Conservation (phyloP, 2,797 vertebrate genomes). For the Liparis tanakae region DNA sequence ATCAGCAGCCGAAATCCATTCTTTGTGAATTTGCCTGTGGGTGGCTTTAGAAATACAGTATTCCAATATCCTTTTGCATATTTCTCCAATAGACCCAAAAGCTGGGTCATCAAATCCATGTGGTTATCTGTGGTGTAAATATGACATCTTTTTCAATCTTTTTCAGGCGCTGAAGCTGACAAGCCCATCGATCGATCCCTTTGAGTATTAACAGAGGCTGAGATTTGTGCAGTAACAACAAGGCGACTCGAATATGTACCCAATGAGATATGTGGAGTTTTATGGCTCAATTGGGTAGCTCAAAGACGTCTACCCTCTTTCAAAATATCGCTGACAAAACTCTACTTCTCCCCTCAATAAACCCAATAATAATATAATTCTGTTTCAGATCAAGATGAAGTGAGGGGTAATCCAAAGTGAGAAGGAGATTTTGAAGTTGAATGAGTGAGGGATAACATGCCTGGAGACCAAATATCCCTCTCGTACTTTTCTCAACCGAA, state of each 20-base stretch:
- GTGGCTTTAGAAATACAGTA: neutral
- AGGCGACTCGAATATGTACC: neutral
- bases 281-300: constrained; percentile 2
- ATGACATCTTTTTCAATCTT: neutral
- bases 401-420: constrained; percentile 16
- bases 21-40: neutral
- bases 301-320: neutral
- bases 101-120: neutral
- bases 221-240: constrained; percentile 6
- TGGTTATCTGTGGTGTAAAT: neutral
- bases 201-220: neutral
- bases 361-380: constrained; percentile 15
- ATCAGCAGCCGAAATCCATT: neutral
- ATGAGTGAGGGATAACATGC: constrained; percentile 1
- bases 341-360: constrained; percentile 13
- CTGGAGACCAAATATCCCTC: neutral
- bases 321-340: neutral
- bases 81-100: neutral
- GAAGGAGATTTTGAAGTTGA: constrained; percentile 13
- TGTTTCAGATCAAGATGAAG: constrained; percentile 27
- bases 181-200: constrained; percentile 33
- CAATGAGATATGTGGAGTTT: constrained; percentile 6
- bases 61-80: neutral
- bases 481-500: neutral
- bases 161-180: constrained; percentile 33